Base-by-base conservation (phyloP, 2,888 invertebrate genomes). In the Neocrepidodera transversa region DNA sequence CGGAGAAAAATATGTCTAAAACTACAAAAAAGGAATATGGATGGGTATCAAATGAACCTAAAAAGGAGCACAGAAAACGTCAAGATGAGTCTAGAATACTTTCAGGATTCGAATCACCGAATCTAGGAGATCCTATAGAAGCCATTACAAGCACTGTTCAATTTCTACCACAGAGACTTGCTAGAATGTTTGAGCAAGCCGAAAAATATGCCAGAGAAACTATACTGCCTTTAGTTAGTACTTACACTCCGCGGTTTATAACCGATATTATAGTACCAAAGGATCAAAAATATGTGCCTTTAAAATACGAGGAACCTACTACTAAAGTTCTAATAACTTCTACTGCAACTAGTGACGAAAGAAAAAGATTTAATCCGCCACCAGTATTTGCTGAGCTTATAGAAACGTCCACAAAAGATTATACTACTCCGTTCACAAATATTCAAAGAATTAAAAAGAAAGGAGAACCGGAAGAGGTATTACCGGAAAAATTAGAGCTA, bases 121-220 rank as follows among this genome's bases (percentile, higher is more conserved):
- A 65, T 47, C 49, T 70, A 20, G 69, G 72, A 7, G 74, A 75
- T 63, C 74, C 75, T 0, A 61, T 79, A 10, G 76, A 77, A 57
- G 69, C 74, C 1, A 74, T 79, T 8, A 75, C 78, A 1, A 76
- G 86, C 56, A 91, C 89, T 0, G 90, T 93, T 0, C 93, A 93
- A 75, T 86, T 91, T 71, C 80, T 93, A 38, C 93, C 93, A 0
- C 88, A 91, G 64, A 83, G 91, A 8, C 78, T 93, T 1, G 91
- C 91, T 0, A 88, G 89, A 2, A 86, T 93, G 77, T 85, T 93
- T 43, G 89, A 92, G 32, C 87, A 91, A 68, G 93, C 92, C 0
- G 93, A 93, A 73, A 84, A 87, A 47, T 92, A 92, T 76, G 91
- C 92, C 0, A 83, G 91, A 51, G 89, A 91, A 75, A 91, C 90